Conservation (phyloP, 2,888 invertebrate species). For the Troides oblongomaculatus region DNA sequence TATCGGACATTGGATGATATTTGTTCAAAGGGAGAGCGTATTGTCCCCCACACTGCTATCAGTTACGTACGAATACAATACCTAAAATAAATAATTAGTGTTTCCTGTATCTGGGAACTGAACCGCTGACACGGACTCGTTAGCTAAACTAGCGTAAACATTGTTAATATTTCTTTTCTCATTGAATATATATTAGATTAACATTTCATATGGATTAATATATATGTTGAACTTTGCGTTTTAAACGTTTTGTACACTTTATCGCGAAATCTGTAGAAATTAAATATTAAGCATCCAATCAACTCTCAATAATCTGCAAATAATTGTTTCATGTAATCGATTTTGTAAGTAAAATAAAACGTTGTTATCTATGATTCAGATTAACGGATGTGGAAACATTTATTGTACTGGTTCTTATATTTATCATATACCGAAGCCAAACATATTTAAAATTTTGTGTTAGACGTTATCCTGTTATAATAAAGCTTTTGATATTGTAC, state of each 20-base stretch:
- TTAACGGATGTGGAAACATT: neutral
- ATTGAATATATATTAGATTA: neutral
- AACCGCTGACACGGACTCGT: neutral
- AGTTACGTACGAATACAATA: neutral
- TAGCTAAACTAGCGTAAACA: neutral
- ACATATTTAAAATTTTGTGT: too few species aligned
- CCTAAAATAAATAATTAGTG: neutral
- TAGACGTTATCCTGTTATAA: too few species aligned
- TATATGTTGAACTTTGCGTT: neutral
- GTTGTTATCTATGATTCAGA: neutral
- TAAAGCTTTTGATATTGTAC: too few species aligned
- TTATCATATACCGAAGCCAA: too few species aligned
- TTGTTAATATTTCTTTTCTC: neutral
- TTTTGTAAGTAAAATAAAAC: neutral
- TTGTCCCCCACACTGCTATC: neutral
- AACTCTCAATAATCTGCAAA: conserved; percentile 1
- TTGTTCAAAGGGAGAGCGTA: neutral
- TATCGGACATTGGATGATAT: neutral
- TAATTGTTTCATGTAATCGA: conserved; percentile 2
- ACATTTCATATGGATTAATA: neutral
- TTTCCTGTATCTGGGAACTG: neutral
- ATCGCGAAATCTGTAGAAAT: neutral
- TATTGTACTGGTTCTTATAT: too few species aligned
- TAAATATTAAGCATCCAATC: conserved; percentile 1
- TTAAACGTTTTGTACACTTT: neutral